phyloP scores from a whole-genome alignment of 2,797 vertebrate genomes.

The Emydoidea blandingii region DNA sequence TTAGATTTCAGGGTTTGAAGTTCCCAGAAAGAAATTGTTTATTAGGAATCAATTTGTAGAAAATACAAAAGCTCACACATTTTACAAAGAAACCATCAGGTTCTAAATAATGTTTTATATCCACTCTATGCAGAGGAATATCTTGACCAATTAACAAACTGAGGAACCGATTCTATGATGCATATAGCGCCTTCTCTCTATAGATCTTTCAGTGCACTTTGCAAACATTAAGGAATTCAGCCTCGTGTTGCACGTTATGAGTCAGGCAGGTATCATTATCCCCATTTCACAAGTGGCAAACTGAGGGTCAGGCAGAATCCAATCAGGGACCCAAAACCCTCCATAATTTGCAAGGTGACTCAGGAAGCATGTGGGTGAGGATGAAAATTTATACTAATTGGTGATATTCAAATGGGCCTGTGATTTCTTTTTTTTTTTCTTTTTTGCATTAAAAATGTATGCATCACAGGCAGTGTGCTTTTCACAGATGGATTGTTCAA shows the following conservation, averaged over 20 bases:
- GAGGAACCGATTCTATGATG: not conserved
- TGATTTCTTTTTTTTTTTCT: not conserved
- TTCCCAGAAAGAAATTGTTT: not conserved
- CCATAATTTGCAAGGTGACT: not conserved
- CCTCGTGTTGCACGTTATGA: not conserved
- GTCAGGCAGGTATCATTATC: not conserved
- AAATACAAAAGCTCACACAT: not conserved
- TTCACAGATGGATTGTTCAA: not conserved
- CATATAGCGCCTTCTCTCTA: not conserved
- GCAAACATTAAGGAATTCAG: not conserved
- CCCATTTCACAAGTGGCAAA: not conserved
- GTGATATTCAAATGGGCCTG: not conserved
- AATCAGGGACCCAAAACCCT: not conserved
- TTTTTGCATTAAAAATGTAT: not conserved
- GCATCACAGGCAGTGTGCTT: not conserved
- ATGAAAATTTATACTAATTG: not conserved
- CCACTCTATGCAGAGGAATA: not conserved
- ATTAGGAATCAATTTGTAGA: not conserved
- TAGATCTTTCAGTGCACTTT: not conserved
- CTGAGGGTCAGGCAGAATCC: not conserved
- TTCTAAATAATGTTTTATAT: constrained; percentile 10
- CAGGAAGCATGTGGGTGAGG: not conserved
- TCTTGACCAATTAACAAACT: not conserved
- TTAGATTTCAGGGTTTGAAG: constrained; percentile 33
- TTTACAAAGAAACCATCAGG: not conserved